Evolutionary conservation across 2,888 invertebrate genomes (phyloP).

Genomic region (Helobdella robusta): DNA sequence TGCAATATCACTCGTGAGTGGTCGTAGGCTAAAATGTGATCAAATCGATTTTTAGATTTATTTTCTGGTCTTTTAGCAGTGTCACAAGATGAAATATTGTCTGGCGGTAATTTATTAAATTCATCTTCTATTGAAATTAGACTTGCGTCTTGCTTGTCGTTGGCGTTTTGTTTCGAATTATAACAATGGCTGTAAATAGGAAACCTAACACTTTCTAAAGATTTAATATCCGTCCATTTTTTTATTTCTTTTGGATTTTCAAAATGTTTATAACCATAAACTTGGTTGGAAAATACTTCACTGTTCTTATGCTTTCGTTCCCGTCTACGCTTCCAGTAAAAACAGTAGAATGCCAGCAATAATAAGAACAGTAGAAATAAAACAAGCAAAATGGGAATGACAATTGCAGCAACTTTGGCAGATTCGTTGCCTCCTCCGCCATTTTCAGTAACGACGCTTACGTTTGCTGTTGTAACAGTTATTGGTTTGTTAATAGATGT

Average conservation of each 20-base stretch:
- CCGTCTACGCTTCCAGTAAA: not conserved
- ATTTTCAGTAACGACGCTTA: too few relatives aligned
- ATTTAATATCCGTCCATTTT: constrained; percentile 33
- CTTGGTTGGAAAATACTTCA: too few relatives aligned
- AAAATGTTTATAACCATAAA: constrained; percentile 19
- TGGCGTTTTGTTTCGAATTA: not conserved
- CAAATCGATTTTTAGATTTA: constrained; percentile 42
- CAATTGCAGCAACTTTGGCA: too few relatives aligned
- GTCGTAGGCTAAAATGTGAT: constrained; percentile 46
- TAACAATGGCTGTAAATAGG: constrained; percentile 24
- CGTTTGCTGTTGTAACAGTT: too few relatives aligned
- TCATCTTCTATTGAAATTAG: constrained; percentile 43
- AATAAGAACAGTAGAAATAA: too few relatives aligned
- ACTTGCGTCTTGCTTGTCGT: constrained; percentile 11
- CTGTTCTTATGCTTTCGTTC: not conserved
- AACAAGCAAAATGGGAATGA: too few relatives aligned
- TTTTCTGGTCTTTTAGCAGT: constrained; percentile 39
- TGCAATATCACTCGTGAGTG: constrained; percentile 42
- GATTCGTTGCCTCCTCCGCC: too few relatives aligned
- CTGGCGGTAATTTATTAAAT: constrained; percentile 42
- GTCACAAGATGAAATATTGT: constrained; percentile 35
- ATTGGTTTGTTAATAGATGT: too few relatives aligned
- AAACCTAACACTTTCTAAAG: constrained; percentile 29
- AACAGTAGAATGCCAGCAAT: not conserved
- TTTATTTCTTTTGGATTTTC: constrained; percentile 20